A percentile compares a stretch with the other conserved stretches of the same genome.
phyloP scores from a whole-genome alignment of 2,888 invertebrate genomes.

The Acronicta aceris region DNA sequence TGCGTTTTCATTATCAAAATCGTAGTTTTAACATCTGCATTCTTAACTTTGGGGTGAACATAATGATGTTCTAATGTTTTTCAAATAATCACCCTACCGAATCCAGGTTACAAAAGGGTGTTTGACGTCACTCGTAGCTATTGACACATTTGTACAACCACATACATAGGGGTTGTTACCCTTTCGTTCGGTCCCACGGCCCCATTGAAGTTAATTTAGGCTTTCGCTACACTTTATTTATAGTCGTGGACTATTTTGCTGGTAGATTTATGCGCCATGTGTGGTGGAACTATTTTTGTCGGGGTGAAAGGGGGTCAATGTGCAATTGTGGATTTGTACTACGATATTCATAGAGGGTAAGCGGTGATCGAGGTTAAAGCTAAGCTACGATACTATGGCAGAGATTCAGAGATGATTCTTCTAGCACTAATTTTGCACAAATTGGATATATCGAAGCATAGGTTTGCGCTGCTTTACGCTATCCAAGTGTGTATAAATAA shows the following conservation, averaged over 20 bases:
- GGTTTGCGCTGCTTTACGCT: too few species aligned
- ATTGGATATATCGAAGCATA: too few species aligned
- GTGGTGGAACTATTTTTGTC: conserved; percentile 10
- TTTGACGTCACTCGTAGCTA: conserved; percentile 26
- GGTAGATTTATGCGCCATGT: conserved; percentile 9
- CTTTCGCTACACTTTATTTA: conserved; percentile 27
- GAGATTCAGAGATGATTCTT: too few species aligned
- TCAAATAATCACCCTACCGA: background rate
- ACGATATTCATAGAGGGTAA: conserved; percentile 1
- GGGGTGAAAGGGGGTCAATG: conserved; percentile 22
- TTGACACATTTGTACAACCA: conserved; percentile 6
- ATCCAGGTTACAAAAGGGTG: background rate
- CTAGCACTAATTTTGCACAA: too few species aligned
- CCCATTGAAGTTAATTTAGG: conserved; percentile 29
- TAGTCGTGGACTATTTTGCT: conserved; percentile 12
- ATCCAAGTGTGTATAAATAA: too few species aligned
- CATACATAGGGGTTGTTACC: conserved; percentile 15
- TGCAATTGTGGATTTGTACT: conserved; percentile 10
- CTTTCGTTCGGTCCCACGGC: conserved; percentile 10
- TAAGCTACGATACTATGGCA: too few species aligned
- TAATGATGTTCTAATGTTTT: too few species aligned
- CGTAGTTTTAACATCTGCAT: too few species aligned
- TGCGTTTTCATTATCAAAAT: too few species aligned
- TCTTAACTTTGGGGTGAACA: too few species aligned
- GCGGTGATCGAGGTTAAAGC: background rate